Percentiles rank a stretch among this genome's conserved stretches.
Evolutionary conservation across 1,140 invertebrate genomes (phyloP).

Genomic region (Brachionus asplanchnoidis): DNA sequence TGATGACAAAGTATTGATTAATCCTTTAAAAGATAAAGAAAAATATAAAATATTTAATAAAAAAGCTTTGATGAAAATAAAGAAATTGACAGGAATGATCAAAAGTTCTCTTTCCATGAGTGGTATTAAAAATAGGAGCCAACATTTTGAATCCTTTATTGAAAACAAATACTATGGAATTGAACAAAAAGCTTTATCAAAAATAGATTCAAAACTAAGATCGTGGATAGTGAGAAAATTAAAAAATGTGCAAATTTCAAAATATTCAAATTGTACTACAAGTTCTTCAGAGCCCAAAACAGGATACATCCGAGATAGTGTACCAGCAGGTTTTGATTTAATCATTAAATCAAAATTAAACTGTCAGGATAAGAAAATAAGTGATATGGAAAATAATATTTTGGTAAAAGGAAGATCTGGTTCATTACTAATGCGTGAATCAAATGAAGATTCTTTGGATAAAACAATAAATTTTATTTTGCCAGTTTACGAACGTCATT

Average conservation of each 20-base stretch:
- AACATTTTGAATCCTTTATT: too few relatives aligned
- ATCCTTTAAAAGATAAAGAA: too few relatives aligned
- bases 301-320: not conserved
- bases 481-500: not conserved
- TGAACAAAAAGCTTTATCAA: not conserved
- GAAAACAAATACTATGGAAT: too few relatives aligned
- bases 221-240: not conserved
- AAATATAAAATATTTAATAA: too few relatives aligned
- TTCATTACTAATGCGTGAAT: not conserved
- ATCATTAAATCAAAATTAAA: not conserved
- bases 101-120: too few relatives aligned
- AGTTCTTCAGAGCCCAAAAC: not conserved
- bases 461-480: slow-evolving; percentile 6
- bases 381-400: not conserved
- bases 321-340: not conserved
- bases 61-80: too few relatives aligned
- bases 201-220: not conserved
- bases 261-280: not conserved
- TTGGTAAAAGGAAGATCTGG: not conserved
- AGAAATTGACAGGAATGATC: too few relatives aligned
- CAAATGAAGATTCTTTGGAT: not conserved
- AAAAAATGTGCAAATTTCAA: not conserved
- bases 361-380: not conserved
- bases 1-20: too few relatives aligned
- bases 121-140: too few relatives aligned